Base-by-base conservation (phyloP, 2,797 vertebrate species). In the Clarias fuscus region DNA sequence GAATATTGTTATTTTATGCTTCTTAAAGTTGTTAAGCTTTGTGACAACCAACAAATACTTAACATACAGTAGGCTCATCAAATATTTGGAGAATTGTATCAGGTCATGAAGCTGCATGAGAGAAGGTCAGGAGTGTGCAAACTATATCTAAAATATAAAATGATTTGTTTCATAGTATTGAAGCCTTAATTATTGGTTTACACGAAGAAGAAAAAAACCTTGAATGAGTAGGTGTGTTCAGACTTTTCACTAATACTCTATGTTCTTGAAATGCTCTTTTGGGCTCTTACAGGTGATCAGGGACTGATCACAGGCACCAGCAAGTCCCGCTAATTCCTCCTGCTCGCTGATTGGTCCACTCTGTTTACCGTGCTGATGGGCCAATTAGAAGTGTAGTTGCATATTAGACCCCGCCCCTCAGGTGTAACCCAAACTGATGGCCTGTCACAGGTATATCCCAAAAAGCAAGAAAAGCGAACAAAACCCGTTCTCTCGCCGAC, bases 381-480 rank as follows among this genome's bases (percentile, higher is more conserved):
- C 95, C 94, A 95, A 95, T 95, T 93, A 91, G 82, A 85, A 56
- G 91, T 93, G 84, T 86, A 90, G 91, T 92, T 93, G 92, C 91
- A 93, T 87, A 88, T 40, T 20, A 76, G 72, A 75, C 93, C 88
- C 92, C 94, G 90, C 95, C 93, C 86, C 67, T 59, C 83, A 90
- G 89, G 89, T 94, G 95, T 95, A 95, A 96, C 95, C 95, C 95
- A 96, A 96, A 96, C 96, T 94, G 91, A 78, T 90, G 90, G 82
- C 91, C 91, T 89, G 93, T 94, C 96, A 94, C 95, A 95, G 94
- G 95, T 95, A 93, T 95, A 95, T 94, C 95, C 95, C 95, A 95
- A 94, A 96, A 95, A 97, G 97, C 97, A 92, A 97, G 97, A 97
- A 96, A 97, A 98, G 97, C 97, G 91, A 96, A 97, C 96, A 96